Conservation (phyloP, 2,797 vertebrate genomes). For the Labeo calbasu region DNA sequence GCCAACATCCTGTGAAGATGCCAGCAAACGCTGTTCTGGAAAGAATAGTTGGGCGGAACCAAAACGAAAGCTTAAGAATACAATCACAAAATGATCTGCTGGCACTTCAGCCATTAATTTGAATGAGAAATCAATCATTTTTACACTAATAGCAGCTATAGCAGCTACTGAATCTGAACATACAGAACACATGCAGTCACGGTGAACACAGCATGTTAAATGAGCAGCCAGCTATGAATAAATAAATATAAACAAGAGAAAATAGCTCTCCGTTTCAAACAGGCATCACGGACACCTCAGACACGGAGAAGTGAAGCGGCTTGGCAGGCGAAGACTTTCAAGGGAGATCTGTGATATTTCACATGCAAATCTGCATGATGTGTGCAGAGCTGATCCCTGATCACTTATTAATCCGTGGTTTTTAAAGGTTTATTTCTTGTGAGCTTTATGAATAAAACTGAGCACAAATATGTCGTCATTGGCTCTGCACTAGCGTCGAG, state of each 20-base stretch:
- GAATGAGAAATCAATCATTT: background rate
- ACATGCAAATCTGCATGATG: constrained; percentile 57
- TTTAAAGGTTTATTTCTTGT: constrained; percentile 48
- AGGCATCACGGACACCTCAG: background rate
- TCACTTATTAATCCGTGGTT: constrained; percentile 64
- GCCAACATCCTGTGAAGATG: background rate
- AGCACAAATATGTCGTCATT: constrained; percentile 39
- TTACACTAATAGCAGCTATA: background rate
- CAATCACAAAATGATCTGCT: background rate
- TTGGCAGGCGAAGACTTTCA: constrained; percentile 25
- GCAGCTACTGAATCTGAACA: background rate
- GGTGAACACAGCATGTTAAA: background rate
- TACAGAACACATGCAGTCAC: background rate
- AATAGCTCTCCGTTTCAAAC: background rate
- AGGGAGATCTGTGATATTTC: constrained; percentile 50
- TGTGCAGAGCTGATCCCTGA: constrained; percentile 53
- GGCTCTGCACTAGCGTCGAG: constrained; percentile 44
- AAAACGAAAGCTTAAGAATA: background rate
- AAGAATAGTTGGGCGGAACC: background rate
- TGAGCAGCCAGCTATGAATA: background rate
- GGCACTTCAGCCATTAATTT: background rate
- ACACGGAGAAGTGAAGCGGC: constrained; percentile 12
- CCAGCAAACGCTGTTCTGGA: background rate
- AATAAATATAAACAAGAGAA: constrained; percentile 14
- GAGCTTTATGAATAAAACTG: constrained; percentile 55